Evolutionary conservation across 2,797 vertebrate genomes (phyloP).

Genomic region (Otolemur crassicaudatus): DNA sequence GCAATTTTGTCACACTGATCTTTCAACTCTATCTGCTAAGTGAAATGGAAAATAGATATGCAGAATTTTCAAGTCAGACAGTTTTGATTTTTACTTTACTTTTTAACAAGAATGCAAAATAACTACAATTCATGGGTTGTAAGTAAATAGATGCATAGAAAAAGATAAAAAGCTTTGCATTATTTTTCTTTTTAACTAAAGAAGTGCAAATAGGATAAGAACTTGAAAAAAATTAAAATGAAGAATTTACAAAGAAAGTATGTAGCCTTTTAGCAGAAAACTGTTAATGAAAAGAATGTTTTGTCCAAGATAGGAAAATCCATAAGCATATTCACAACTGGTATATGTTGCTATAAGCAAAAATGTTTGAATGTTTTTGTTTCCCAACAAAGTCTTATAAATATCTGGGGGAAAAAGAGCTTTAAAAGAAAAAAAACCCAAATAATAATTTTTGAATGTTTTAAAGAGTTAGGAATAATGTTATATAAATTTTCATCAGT

Average conservation of each 20-base stretch:
- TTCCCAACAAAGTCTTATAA: constrained; percentile 24
- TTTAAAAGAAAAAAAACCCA: constrained; percentile 23
- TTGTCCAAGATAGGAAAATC: constrained; percentile 37
- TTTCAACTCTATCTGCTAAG: constrained; percentile 9
- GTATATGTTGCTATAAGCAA: constrained; percentile 75
- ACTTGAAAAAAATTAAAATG: constrained; percentile 16
- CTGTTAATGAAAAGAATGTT: constrained; percentile 22
- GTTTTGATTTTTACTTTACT: constrained; percentile 55
- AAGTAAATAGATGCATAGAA: background rate
- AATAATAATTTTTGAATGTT: constrained; percentile 30
- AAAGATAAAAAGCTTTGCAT: constrained; percentile 35
- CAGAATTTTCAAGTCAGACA: constrained; percentile 36
- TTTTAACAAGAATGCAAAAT: constrained; percentile 44
- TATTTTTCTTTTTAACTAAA: constrained; percentile 60
- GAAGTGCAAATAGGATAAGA: constrained; percentile 52
- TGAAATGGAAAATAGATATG: constrained; percentile 48
- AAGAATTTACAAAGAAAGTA: constrained; percentile 61
- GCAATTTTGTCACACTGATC: constrained; percentile 7
- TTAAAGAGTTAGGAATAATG: constrained; percentile 60
- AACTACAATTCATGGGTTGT: constrained; percentile 18
- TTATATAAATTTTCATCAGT: constrained; percentile 18
- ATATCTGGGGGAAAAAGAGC: constrained; percentile 42
- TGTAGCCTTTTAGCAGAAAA: constrained; percentile 60
- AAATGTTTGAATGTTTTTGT: constrained; percentile 64
- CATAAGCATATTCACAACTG: constrained; percentile 76